phyloP scores from a whole-genome alignment of 2,797 vertebrate species.

The Gadopsis bispinosus region DNA sequence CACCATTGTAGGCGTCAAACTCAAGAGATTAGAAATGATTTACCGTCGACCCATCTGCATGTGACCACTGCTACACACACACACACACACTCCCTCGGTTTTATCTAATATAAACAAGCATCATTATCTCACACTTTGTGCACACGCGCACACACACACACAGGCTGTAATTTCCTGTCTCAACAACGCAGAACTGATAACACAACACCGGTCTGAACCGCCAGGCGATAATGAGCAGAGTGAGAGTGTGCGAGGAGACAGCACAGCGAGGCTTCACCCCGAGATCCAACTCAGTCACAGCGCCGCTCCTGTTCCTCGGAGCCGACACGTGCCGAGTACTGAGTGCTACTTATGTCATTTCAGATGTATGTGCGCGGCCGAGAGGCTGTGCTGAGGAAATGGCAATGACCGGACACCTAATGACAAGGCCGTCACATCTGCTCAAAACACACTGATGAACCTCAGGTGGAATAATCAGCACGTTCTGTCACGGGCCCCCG shows the following conservation, averaged over 20 bases:
- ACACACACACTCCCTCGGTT: no score
- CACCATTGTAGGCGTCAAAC: constrained; percentile 3
- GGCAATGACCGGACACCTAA: not conserved
- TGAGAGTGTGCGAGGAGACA: constrained; percentile 30
- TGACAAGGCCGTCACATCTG: not conserved
- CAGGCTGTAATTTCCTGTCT: constrained; percentile 45
- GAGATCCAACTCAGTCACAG: constrained; percentile 27
- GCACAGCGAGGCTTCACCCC: constrained; percentile 17
- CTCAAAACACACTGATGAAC: not conserved
- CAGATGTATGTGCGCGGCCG: not conserved
- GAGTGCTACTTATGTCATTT: constrained; percentile 72
- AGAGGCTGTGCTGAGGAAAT: constrained; percentile 19
- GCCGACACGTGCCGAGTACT: constrained; percentile 38
- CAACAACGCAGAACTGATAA: constrained; percentile 40
- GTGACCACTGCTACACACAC: no score
- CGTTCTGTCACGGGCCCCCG: not conserved
- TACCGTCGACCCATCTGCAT: not conserved
- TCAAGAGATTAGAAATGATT: constrained; percentile 4
- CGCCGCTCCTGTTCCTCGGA: constrained; percentile 21
- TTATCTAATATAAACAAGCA: not conserved
- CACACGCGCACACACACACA: not conserved
- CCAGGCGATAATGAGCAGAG: constrained; percentile 45
- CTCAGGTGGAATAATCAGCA: not conserved
- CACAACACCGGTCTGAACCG: not conserved
- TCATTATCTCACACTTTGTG: constrained; percentile 4